A percentile compares a stretch with the other conserved stretches of the same genome.
phyloP scores from a whole-genome alignment of 2,113 vertebrate species.

The Bubo bubo region DNA sequence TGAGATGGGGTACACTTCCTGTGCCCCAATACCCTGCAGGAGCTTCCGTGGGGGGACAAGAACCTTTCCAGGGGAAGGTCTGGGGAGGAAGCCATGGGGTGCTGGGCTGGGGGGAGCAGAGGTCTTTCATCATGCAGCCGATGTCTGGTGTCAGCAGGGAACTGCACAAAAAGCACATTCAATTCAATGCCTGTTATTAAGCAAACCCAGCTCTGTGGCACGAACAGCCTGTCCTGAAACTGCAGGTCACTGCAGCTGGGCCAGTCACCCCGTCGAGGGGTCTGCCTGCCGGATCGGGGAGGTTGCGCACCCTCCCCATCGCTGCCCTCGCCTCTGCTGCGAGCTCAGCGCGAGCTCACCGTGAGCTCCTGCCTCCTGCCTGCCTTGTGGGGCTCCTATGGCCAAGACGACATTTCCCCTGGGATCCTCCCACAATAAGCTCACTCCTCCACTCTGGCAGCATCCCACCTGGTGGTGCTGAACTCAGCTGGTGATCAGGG shows the following conservation, averaged over 20 bases:
- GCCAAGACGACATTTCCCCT: background rate
- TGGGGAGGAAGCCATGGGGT: background rate
- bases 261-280: background rate
- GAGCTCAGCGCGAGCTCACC: accelerated
- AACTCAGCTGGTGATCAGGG: no score
- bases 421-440: background rate
- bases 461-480: background rate
- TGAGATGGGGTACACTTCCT: background rate
- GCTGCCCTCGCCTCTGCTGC: accelerated
- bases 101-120: conserved; percentile 2
- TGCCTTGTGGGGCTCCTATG: background rate
- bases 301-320: background rate
- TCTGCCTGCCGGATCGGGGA: background rate
- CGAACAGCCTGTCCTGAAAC: conserved; percentile 41
- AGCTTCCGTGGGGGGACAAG: background rate
- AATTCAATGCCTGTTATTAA: conserved; percentile 29
- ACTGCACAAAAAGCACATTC: background rate
- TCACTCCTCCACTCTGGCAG: background rate
- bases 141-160: conserved; percentile 47
- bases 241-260: background rate
- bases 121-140: background rate
- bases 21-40: background rate
- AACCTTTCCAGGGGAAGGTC: background rate
- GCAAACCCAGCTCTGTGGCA: conserved; percentile 9
- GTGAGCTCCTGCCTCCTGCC: accelerated